phyloP scores from a whole-genome alignment of 2,797 vertebrate genomes.

The Pangasius sanitwongsei region DNA sequence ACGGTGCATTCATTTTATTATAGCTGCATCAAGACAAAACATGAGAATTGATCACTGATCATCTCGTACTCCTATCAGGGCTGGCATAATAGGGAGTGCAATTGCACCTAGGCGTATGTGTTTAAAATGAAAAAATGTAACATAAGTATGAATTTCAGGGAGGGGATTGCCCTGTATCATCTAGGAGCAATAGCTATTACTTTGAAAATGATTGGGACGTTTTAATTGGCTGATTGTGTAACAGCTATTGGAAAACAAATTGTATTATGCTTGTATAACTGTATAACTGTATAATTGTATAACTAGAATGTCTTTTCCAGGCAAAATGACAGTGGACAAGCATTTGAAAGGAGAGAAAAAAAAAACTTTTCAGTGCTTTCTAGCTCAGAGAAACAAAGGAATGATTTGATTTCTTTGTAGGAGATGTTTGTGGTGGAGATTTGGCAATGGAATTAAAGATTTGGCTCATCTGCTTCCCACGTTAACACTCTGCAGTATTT shows the following conservation, averaged over 20 bases:
- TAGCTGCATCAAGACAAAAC: not conserved
- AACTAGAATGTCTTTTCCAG: not conserved
- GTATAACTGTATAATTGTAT: too few relatives aligned
- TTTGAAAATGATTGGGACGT: not conserved
- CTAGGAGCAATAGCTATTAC: not conserved
- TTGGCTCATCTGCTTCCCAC: not conserved
- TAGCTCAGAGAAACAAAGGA: not conserved
- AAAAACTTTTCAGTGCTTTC: not conserved
- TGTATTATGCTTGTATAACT: not conserved
- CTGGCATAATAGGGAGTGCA: not conserved
- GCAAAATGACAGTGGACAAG: not conserved
- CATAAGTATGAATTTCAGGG: not conserved
- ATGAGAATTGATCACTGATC: not conserved
- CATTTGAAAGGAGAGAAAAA: not conserved
- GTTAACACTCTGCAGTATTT: not conserved
- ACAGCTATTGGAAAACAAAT: not conserved
- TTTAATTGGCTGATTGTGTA: not conserved
- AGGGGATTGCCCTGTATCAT: not conserved
- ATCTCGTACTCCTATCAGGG: not conserved
- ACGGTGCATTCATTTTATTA: slow-evolving; percentile 12
- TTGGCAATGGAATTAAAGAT: not conserved
- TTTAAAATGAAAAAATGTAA: not conserved
- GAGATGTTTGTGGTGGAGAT: not conserved
- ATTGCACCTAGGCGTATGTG: not conserved
- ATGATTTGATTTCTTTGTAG: not conserved